Evolutionary conservation across 2,888 invertebrate genomes (phyloP).

Genomic region (Agrenia bidenticulata): DNA sequence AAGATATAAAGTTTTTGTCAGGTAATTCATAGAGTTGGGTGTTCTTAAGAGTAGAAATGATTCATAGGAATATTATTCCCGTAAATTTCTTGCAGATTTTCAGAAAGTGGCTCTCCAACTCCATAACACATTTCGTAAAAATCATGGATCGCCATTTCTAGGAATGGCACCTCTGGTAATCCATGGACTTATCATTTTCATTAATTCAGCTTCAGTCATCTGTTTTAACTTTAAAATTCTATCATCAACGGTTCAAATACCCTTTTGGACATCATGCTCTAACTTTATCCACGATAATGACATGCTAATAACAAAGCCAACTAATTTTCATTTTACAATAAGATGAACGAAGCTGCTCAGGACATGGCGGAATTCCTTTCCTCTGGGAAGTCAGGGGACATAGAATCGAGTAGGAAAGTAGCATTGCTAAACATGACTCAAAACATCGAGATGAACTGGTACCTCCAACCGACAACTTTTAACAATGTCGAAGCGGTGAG

Average conservation of each 20-base stretch:
- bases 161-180: constrained; percentile 24
- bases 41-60: neutral
- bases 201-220: no score
- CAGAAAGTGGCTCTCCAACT: constrained; percentile 30
- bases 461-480: constrained; percentile 28
- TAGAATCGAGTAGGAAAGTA: constrained; percentile 4
- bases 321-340: neutral
- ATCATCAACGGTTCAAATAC: no score
- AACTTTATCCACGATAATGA: no score
- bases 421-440: constrained; percentile 12
- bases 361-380: constrained; percentile 24
- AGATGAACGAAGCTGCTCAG: constrained; percentile 30
- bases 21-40: constrained; percentile 15
- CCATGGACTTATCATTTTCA: no score
- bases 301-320: no score
- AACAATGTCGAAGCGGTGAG: constrained; percentile 24
- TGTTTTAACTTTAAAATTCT: no score
- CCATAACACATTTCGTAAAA: constrained; percentile 31
- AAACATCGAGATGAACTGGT: constrained; percentile 38
- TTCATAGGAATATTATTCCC: neutral
- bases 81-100: constrained; percentile 21
- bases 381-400: constrained; percentile 9
- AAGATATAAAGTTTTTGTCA: constrained; percentile 19
- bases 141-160: constrained; percentile 29
- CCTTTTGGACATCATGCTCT: no score